Conservation (phyloP, 2,797 vertebrate species). For the Glyptemys insculpta region DNA sequence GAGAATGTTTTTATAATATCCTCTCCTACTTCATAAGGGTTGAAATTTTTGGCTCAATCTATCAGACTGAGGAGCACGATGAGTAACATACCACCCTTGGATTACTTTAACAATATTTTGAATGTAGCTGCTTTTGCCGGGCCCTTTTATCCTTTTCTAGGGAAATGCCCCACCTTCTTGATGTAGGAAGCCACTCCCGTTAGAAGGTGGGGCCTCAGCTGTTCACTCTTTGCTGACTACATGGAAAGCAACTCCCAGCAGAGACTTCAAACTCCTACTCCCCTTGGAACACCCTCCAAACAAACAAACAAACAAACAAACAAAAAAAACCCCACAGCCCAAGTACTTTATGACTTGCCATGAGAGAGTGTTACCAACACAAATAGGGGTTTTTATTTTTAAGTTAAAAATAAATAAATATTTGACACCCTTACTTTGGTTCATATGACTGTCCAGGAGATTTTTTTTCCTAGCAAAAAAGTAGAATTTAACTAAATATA, state of each 20-base stretch:
- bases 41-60: neutral
- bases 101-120: neutral
- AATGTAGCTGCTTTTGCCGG: neutral
- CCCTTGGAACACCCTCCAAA: neutral
- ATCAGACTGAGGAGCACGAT: neutral
- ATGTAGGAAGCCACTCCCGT: too few species aligned
- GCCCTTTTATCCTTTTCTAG: neutral
- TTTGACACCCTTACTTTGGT: neutral
- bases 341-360: neutral
- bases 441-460: neutral
- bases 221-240: neutral
- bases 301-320: neutral
- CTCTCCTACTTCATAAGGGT: neutral
- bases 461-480: neutral
- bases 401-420: neutral
- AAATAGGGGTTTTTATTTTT: neutral
- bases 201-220: neutral
- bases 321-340: neutral
- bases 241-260: neutral
- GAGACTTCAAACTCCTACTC: neutral
- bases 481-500: neutral
- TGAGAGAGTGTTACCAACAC: neutral
- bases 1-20: neutral
- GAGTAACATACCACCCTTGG: neutral
- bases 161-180: neutral